These are phyloP conservation scores for Sylvicola cinctus DNA, from an alignment of 2,888 invertebrate genomes.

Conservation along the genomic window DNA sequence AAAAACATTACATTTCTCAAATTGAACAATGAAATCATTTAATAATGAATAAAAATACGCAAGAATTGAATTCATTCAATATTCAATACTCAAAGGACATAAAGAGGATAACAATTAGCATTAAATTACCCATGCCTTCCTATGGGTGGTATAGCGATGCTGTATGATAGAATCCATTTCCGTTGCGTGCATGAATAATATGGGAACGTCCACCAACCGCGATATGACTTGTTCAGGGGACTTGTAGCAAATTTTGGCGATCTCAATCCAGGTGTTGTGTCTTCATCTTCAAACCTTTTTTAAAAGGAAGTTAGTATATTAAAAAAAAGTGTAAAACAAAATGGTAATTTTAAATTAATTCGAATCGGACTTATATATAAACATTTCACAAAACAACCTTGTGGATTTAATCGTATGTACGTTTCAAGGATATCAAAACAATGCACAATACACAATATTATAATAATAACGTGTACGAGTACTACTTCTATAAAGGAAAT, in stretches of 20 bases:
- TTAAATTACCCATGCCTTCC: slow-evolving; percentile 28
- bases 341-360: too few relatives aligned
- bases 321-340: too few relatives aligned
- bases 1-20: too few relatives aligned
- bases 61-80: background rate
- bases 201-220: slow-evolving; percentile 77
- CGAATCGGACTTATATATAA: too few relatives aligned
- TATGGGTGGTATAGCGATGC: slow-evolving; percentile 38
- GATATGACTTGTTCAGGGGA: slow-evolving; percentile 35
- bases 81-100: background rate
- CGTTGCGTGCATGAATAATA: slow-evolving; percentile 64
- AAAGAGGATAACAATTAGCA: slow-evolving; percentile 1
- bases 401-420: too few relatives aligned
- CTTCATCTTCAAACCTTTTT: slow-evolving; percentile 36
- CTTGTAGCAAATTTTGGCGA: slow-evolving; percentile 42
- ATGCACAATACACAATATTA: too few relatives aligned
- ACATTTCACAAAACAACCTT: too few relatives aligned
- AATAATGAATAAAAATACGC: background rate
- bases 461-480: too few relatives aligned
- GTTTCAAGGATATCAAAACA: too few relatives aligned
- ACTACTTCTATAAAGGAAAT: too few relatives aligned
- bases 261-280: slow-evolving; percentile 23
- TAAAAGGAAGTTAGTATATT: too few relatives aligned
- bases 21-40: too few relatives aligned
- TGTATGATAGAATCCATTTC: slow-evolving; percentile 72